Percentiles rank a stretch among this genome's conserved stretches.
These are phyloP conservation scores for Parapsyche elsis DNA, from an alignment of 1,140 invertebrate genomes.

Conservation along the genomic window DNA sequence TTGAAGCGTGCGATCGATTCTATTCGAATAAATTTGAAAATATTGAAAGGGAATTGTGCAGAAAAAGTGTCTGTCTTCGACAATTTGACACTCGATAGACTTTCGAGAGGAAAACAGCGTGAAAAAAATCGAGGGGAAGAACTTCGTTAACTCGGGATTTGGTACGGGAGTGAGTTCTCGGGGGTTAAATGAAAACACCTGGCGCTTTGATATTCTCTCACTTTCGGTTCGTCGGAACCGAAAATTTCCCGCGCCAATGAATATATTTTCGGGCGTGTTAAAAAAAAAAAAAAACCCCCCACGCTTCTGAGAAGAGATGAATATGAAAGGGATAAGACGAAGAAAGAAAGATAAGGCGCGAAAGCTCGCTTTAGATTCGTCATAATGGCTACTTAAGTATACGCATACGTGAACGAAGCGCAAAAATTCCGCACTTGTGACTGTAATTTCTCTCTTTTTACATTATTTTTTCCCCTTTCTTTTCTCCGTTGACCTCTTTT, in stretches of 20 bases:
- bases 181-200: not conserved
- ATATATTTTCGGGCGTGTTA: not conserved
- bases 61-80: not conserved
- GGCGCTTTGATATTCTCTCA: not conserved
- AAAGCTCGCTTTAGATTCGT: conserved; percentile 7
- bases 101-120: too few species aligned
- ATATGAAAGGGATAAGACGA: not conserved
- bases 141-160: conserved; percentile 33
- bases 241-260: not conserved
- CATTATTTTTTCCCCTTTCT: not conserved
- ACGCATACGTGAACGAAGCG: not conserved
- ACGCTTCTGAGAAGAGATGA: not conserved
- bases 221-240: too few species aligned
- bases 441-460: not conserved
- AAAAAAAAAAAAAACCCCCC: too few species aligned
- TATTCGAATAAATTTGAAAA: too few species aligned
- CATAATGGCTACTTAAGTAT: conserved; percentile 24
- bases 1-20: too few species aligned
- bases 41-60: not conserved
- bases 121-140: conserved; percentile 6
- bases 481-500: not conserved
- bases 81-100: not conserved
- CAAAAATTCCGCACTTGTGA: not conserved
- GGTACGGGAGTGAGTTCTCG: not conserved
- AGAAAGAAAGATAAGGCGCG: not conserved